phyloP scores from a whole-genome alignment of 2,888 invertebrate species.

The Plemyria rubiginata region DNA sequence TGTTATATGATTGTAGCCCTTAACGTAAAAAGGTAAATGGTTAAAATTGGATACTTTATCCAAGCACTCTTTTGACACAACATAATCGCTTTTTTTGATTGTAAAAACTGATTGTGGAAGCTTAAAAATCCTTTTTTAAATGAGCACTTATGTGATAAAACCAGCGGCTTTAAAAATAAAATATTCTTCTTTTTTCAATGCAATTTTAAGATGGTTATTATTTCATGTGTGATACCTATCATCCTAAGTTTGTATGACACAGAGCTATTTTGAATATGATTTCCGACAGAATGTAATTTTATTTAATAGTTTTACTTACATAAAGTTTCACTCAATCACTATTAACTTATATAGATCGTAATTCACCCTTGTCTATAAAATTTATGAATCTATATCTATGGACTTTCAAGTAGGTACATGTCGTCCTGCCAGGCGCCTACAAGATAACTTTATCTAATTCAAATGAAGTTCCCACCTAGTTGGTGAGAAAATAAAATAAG shows the following conservation, averaged over 20 bases:
- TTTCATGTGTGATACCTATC: not conserved
- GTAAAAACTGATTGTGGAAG: constrained; percentile 10
- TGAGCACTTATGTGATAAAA: constrained; percentile 14
- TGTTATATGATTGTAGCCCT: constrained; percentile 17
- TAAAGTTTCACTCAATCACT: too few relatives aligned
- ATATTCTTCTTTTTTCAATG: not conserved
- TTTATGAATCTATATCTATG: constrained; percentile 3
- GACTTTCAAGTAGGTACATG: constrained; percentile 4
- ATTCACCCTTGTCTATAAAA: constrained; percentile 1
- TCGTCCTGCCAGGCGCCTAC: constrained; percentile 18
- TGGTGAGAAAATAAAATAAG: not conserved
- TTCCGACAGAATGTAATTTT: too few relatives aligned
- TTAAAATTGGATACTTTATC: constrained; percentile 22
- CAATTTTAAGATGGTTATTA: not conserved
- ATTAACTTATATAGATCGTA: too few relatives aligned
- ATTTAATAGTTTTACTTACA: too few relatives aligned
- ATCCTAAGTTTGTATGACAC: too few relatives aligned
- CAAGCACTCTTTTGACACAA: constrained; percentile 22
- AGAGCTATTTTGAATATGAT: too few relatives aligned
- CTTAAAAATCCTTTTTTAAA: constrained; percentile 3
- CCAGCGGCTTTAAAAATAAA: not conserved
- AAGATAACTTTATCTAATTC: constrained; percentile 27
- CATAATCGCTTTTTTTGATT: constrained; percentile 19
- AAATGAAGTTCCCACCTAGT: constrained; percentile 27
- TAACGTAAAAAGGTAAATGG: constrained; percentile 26